Evolutionary conservation across 2,888 invertebrate genomes (phyloP).

Genomic region (Tillus elongatus): DNA sequence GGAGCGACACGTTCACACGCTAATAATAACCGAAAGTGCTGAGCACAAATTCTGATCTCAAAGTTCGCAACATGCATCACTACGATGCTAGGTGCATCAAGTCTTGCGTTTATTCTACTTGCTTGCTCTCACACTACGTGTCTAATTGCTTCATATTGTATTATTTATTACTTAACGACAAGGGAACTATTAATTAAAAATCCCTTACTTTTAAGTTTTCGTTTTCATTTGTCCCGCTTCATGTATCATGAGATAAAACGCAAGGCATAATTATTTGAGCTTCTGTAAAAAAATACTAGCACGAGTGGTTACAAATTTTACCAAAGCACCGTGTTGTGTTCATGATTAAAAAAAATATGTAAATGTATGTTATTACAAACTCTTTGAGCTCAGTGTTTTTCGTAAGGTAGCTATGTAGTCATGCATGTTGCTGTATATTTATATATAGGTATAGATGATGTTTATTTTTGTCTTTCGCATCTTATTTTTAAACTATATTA

Average conservation of each 20-base stretch:
- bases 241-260: too few species aligned
- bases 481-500: too few species aligned
- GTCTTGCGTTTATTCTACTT: background rate
- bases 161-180: conserved; percentile 15
- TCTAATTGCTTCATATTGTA: too few species aligned
- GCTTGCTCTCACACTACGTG: too few species aligned
- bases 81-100: background rate
- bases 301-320: conserved; percentile 24
- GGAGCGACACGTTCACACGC: conserved; percentile 43
- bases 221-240: too few species aligned
- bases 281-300: conserved; percentile 20
- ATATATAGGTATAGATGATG: too few species aligned
- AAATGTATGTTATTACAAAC: too few species aligned
- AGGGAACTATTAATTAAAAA: conserved; percentile 38
- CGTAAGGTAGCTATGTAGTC: too few species aligned
- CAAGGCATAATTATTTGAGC: too few species aligned
- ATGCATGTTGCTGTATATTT: too few species aligned
- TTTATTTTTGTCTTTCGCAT: too few species aligned
- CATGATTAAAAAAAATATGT: conserved; percentile 22
- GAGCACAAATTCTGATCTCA: conserved; percentile 36
- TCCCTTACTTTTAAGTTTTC: conserved; percentile 26
- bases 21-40: conserved; percentile 49
- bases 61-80: conserved; percentile 22
- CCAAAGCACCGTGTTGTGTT: conserved; percentile 43
- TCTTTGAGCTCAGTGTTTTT: too few species aligned